Evolutionary conservation across 2,113 vertebrate genomes (phyloP), one percentile per base, ranked within the genome.

Genomic region (Diglossa brunneiventris): DNA sequence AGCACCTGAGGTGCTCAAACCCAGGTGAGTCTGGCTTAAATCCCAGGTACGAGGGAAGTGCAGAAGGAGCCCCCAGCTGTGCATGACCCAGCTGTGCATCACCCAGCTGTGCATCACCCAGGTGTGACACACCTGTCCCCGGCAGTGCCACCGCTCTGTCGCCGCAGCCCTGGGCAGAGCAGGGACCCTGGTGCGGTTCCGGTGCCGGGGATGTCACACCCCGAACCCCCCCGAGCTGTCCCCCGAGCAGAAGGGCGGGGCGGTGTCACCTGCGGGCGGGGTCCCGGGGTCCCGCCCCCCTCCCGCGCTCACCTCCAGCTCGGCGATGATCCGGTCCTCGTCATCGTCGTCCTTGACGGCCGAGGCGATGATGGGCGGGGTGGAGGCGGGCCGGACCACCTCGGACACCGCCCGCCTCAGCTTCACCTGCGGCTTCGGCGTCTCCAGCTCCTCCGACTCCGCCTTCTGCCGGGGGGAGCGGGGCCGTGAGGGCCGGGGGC

Each of bases 371-470:
- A 98, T 98, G 39, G 99, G 99, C 1, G 99, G 99, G 4, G 99
- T 99, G 46, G 99, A 99, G 0, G 99, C 98, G 0, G 99, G 99
- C n/a, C 99, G 98, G 46, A 98, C 98, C 93, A 99, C 99, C 97
- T 99, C 99, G 0, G 99, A 99, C 94, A 99, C 98, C 0, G 98
- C 97, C 85, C 99, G 97, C 72, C 99, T 97, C 95, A 99, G 98
- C 97, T 99, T 99, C 90, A 99, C 97, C 33, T 99, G 99, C 18
- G 99, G 99, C 94, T 99, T 99, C 93, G 98, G 99, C 26, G 97
- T 91, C 88, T 99, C 99, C 42, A 98, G 96, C 96, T 99, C 99
- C 92, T 99, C 99, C 0, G 99, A 99, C 84, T 99, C 99, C 0
- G 98, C 98, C 87, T 99, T 99, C 99, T 99, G 95, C 37, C 39